These are phyloP conservation scores for Neomonachus schauinslandi DNA, from an alignment of 2,113 vertebrate genomes.

Conservation along the genomic window DNA sequence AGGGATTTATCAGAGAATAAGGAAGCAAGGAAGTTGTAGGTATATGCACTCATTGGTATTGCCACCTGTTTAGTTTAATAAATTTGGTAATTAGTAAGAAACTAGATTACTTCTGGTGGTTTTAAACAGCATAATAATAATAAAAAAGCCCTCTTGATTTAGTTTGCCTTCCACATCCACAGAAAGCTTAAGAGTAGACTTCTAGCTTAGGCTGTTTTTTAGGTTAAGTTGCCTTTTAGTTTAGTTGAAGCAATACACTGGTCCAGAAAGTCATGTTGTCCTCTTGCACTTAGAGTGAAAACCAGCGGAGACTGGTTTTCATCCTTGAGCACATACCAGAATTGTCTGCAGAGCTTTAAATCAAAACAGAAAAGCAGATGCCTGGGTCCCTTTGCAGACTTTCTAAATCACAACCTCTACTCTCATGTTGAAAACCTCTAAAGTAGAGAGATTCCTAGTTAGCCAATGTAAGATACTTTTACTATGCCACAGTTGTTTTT, in stretches of 20 bases:
- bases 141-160: background rate
- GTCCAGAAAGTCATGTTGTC: background rate
- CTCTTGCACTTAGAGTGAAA: background rate
- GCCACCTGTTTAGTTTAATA: background rate
- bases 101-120: background rate
- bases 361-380: background rate
- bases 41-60: background rate
- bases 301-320: background rate
- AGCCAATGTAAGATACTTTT: background rate
- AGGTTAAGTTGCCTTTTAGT: background rate
- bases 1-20: background rate
- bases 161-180: background rate
- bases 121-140: background rate
- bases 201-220: background rate
- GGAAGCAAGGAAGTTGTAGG: background rate
- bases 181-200: background rate
- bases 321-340: background rate
- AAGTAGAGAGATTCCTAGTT: background rate
- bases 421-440: background rate
- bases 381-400: background rate
- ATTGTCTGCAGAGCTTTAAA: background rate
- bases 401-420: background rate
- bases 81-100: slow-evolving; percentile 44
- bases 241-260: background rate
- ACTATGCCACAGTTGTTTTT: background rate